Base-by-base conservation (phyloP, 2,888 invertebrate genomes). In the Stictocephala bisonia region DNA sequence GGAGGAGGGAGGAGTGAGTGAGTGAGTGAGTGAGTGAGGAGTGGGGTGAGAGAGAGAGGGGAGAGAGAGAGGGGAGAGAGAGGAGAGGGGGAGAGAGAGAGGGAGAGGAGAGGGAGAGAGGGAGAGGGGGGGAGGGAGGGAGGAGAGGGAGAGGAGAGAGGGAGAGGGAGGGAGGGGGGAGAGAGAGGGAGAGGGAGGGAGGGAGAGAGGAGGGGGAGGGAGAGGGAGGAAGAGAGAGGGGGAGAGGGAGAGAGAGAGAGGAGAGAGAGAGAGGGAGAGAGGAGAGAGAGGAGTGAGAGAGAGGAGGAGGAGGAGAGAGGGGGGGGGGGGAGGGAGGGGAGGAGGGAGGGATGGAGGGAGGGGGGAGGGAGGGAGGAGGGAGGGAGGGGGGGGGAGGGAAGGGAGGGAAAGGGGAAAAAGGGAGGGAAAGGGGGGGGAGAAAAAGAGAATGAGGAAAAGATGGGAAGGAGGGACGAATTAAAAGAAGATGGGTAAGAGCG, bases 361-460 rank as follows among this genome's bases (percentile, higher is more conserved):
- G n/a, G n/a, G n/a, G n/a, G n/a, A n/a, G n/a, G 35, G 11, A 11
- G 11, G 35, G 11, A 11, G 11, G 35, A 35, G 35, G 11, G 35
- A 35, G 35, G 11, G 35, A 35, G 35, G 11, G 35, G 11, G 35
- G 11, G 35, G 11, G 35, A 35, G 35, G 11, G 35, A 35, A 35
- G 35, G 35, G 35, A 11, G 11, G 35, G 11, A 11, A 9, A 35
- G 11, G 35, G 35, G 35, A 35, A 35, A 9, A 11, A 35, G 35
- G 11, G 11, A 11, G 11, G 35, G 11, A 11, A 35, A 11, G 11
- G 11, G 11, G 11, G 35, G 11, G 35, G 35, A 35, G 35, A 35
- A 11, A 11, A 18, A 53, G 71, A 81, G 80, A n/a, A 69, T 71
- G 44, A 26, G 22, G 73, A 68, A 9, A 78, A 22, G 13, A 15